A percentile compares a stretch with the other conserved stretches of the same genome.
These are phyloP conservation scores for Orientallactaga bullata DNA, from an alignment of 2,113 vertebrate species.

Conservation along the genomic window DNA sequence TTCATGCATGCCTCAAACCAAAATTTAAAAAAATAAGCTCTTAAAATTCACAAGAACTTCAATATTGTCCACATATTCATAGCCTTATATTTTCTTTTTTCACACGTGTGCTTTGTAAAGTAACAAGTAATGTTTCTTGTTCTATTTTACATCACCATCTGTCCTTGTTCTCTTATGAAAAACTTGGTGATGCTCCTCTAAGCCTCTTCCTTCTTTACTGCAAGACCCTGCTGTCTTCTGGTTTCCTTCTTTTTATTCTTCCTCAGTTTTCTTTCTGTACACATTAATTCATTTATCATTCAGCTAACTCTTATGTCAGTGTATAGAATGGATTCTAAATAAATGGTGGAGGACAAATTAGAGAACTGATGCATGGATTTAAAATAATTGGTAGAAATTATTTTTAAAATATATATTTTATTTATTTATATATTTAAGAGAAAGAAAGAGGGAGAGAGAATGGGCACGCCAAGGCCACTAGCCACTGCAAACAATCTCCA, in stretches of 20 bases:
- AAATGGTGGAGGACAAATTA: neutral
- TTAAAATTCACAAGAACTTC: neutral
- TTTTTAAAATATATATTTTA: too few species aligned
- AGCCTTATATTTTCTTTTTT: neutral
- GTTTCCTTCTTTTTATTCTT: neutral
- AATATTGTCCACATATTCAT: neutral
- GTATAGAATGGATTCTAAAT: neutral
- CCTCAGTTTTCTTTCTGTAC: accelerated
- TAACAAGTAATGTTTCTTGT: neutral
- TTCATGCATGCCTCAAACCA: too few species aligned
- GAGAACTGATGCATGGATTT: too few species aligned
- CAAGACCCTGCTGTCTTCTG: neutral
- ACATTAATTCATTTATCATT: neutral
- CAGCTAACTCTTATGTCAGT: neutral
- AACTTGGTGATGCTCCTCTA: neutral
- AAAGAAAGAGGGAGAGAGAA: too few species aligned
- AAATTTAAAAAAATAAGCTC: neutral
- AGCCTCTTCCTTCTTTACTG: neutral
- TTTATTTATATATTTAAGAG: too few species aligned
- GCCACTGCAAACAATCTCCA: too few species aligned
- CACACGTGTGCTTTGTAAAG: neutral
- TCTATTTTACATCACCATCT: neutral
- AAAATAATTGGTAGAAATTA: too few species aligned
- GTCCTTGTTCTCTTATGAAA: neutral
- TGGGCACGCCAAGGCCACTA: too few species aligned